Evolutionary conservation across 2,113 vertebrate species (phyloP).

Genomic region (Hemicordylus capensis): DNA sequence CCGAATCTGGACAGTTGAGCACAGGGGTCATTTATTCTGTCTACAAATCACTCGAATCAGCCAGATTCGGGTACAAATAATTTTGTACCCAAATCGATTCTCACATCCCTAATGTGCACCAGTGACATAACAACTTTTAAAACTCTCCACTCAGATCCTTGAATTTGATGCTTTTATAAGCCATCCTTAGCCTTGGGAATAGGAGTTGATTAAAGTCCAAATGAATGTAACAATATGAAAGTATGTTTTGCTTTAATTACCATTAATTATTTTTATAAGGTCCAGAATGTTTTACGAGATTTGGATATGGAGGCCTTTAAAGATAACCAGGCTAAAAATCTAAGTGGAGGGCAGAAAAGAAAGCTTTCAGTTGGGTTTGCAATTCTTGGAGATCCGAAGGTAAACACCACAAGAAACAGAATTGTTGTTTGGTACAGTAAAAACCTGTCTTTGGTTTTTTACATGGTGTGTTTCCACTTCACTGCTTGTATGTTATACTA

Average conservation of each 20-base stretch:
- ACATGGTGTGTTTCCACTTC: background rate
- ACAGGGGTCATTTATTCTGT: too few relatives aligned
- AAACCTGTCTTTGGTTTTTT: background rate
- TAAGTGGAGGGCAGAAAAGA: slow-evolving; percentile 95
- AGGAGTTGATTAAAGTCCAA: background rate
- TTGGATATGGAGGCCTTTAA: slow-evolving; percentile 94
- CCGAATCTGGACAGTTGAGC: too few relatives aligned
- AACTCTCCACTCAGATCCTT: too few relatives aligned
- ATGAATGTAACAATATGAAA: background rate
- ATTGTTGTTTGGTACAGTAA: background rate
- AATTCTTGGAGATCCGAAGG: slow-evolving; percentile 95
- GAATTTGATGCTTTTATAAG: background rate
- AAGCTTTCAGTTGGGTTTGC: slow-evolving; percentile 93
- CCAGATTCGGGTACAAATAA: too few relatives aligned
- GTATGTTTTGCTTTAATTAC: background rate
- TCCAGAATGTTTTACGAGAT: slow-evolving; percentile 89
- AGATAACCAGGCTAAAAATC: slow-evolving; percentile 91
- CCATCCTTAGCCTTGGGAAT: background rate
- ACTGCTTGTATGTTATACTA: background rate
- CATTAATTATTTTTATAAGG: slow-evolving; percentile 69
- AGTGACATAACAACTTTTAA: background rate
- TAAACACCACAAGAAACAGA: slow-evolving; percentile 45
- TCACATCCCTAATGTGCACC: too few relatives aligned
- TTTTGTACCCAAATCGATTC: too few relatives aligned
- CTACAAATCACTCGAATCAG: too few relatives aligned